Evolutionary conservation across 2,797 vertebrate species (phyloP), one percentile per base, ranked within the genome.

Genomic region (Erpetoichthys calabaricus): DNA sequence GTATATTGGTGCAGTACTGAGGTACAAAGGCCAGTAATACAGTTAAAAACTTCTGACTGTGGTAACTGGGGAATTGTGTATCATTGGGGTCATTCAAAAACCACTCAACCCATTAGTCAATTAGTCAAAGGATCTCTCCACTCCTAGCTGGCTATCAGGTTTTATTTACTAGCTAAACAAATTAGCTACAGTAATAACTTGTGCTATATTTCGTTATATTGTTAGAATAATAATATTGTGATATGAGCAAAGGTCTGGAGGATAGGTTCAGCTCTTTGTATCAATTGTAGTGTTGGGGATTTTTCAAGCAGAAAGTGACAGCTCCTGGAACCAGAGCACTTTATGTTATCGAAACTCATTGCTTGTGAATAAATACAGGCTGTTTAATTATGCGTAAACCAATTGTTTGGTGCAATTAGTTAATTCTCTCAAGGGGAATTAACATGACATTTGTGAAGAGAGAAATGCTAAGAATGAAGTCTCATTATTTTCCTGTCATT

Each of bases 81-180:
- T 42, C 47, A 41, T 47, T 54, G 45, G 59, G 42, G 42, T n/a
- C 47, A 8, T 63, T 62, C 50, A 46, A 44, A 49, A 59, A 58
- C 56, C 59, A 69, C 64, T 71, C 59, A 50, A 58, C 65, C 49
- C 64, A 71, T 71, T 68, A 71, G 68, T 65, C 65, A 71, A 67
- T 68, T 68, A 71, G 57, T 52, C 56, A 47, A 57, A 60, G 59
- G 45, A 53, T 52, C 45, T 60, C 47, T 56, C 53, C 58, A 63
- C 58, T 57, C 57, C 61, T 53, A 47, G 57, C 56, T 57, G 62
- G 57, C 61, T 62, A 66, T 67, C 62, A 56, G 64, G 62, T 64
- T 63, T 67, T 67, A 67, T 65, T 67, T 65, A 65, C 60, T 54
- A 60, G 57, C 59, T 68, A 68, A 71, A 65, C 62, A 62, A 63